Evolutionary conservation across 2,113 vertebrate genomes (phyloP).

Genomic region (Dinomys branickii): DNA sequence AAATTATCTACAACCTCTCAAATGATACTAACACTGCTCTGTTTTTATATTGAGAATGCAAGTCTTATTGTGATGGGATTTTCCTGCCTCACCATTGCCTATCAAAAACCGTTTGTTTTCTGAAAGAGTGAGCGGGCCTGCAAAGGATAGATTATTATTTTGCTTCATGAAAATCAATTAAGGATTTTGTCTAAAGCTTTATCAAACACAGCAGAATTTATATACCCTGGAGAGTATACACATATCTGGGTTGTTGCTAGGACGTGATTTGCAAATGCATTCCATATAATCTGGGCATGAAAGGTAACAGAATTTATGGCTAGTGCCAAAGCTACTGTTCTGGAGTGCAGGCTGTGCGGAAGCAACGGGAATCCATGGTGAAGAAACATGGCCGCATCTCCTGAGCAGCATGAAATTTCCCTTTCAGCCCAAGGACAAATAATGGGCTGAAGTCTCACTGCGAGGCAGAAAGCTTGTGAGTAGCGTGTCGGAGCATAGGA

Average conservation of each 20-base stretch:
- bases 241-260: background rate
- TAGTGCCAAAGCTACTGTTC: background rate
- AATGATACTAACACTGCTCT: background rate
- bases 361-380: fast-evolving
- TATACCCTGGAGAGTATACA: background rate
- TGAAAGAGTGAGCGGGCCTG: conserved; percentile 50
- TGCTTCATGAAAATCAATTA: conserved; percentile 77
- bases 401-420: background rate
- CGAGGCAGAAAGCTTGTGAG: background rate
- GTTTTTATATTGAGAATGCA: conserved; percentile 70
- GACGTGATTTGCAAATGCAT: background rate
- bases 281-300: background rate
- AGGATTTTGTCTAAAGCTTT: conserved; percentile 71
- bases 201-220: conserved; percentile 33
- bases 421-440: background rate
- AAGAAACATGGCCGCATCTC: fast-evolving
- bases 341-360: background rate
- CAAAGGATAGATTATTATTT: conserved; percentile 67
- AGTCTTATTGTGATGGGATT: conserved; percentile 31
- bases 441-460: background rate
- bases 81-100: background rate
- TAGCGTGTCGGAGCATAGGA: no score
- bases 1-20: conserved; percentile 71
- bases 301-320: background rate
- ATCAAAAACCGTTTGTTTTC: conserved; percentile 35